A percentile compares a stretch with the other conserved stretches of the same genome.
These are phyloP conservation scores for Steatocranus sp. DNA, from an alignment of 2,797 vertebrate genomes.

Conservation along the genomic window DNA sequence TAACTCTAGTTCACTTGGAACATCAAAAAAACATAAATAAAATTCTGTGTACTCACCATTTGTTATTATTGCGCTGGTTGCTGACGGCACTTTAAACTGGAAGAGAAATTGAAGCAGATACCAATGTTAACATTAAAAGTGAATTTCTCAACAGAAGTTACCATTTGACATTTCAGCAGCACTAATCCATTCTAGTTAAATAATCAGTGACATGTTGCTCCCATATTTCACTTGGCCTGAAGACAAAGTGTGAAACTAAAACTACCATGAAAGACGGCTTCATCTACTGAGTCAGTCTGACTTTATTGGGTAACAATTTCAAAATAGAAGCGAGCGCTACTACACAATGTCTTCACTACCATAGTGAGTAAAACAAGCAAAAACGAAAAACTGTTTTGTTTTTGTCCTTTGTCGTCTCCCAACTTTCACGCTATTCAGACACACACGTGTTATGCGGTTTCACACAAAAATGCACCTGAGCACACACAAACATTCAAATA, in stretches of 20 bases:
- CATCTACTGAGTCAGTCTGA: neutral
- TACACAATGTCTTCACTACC: neutral
- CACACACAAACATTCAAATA: neutral
- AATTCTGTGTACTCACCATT: slow-evolving; percentile 84
- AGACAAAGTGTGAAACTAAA: slow-evolving; percentile 11
- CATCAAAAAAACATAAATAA: neutral
- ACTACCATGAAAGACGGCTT: neutral
- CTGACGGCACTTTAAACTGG: slow-evolving; percentile 96
- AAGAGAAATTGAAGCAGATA: slow-evolving; percentile 23
- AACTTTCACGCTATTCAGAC: neutral
- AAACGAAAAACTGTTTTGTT: neutral
- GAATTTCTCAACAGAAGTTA: neutral
- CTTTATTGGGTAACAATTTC: slow-evolving; percentile 3
- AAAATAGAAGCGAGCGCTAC: neutral
- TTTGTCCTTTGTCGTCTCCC: slow-evolving; percentile 12
- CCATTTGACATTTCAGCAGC: neutral
- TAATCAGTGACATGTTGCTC: neutral
- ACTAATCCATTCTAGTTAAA: neutral
- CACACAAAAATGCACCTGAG: neutral
- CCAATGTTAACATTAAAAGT: neutral
- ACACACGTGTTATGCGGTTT: neutral
- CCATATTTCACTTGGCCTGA: neutral
- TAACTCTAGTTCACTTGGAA: neutral
- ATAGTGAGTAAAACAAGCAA: neutral
- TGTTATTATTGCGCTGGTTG: slow-evolving; percentile 97